These are phyloP conservation scores for Adrianichthys oophorus DNA, from an alignment of 2,797 vertebrate species.

Conservation along the genomic window DNA sequence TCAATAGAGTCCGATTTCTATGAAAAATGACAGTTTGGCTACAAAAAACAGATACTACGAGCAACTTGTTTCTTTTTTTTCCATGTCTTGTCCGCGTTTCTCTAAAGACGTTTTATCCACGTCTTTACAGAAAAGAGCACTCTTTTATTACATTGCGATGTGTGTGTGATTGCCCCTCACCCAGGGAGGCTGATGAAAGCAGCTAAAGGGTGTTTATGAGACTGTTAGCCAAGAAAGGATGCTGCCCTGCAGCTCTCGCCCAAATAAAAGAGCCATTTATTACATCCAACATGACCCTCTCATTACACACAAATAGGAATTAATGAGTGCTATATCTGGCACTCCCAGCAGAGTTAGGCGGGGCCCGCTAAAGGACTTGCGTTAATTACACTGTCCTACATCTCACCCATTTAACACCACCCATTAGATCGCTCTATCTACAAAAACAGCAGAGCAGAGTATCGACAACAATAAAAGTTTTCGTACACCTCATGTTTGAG, in stretches of 20 bases:
- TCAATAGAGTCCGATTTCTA: background rate
- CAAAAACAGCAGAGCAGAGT: slow-evolving; percentile 17
- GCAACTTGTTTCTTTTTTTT: too few relatives aligned
- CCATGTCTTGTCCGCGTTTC: too few relatives aligned
- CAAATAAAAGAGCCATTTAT: slow-evolving; percentile 82
- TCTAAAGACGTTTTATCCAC: background rate
- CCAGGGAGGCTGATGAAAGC: slow-evolving; percentile 64
- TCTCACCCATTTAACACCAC: slow-evolving; percentile 73
- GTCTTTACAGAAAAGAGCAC: slow-evolving; percentile 24
- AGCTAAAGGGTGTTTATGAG: slow-evolving; percentile 76
- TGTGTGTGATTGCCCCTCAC: slow-evolving; percentile 46
- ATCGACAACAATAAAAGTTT: slow-evolving; percentile 29
- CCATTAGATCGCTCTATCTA: slow-evolving; percentile 61
- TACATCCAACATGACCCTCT: slow-evolving; percentile 81
- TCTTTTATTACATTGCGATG: background rate
- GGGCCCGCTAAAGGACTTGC: slow-evolving; percentile 68
- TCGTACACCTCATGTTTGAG: slow-evolving; percentile 56
- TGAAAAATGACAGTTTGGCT: background rate
- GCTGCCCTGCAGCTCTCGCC: slow-evolving; percentile 70
- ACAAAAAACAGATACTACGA: background rate
- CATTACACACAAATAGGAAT: slow-evolving; percentile 82
- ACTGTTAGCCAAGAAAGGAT: slow-evolving; percentile 70
- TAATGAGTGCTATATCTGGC: slow-evolving; percentile 79
- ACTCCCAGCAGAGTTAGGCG: slow-evolving; percentile 69
- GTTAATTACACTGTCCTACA: slow-evolving; percentile 81